phyloP scores from a whole-genome alignment of 2,113 vertebrate genomes.

The Cranoglanis bouderius region DNA sequence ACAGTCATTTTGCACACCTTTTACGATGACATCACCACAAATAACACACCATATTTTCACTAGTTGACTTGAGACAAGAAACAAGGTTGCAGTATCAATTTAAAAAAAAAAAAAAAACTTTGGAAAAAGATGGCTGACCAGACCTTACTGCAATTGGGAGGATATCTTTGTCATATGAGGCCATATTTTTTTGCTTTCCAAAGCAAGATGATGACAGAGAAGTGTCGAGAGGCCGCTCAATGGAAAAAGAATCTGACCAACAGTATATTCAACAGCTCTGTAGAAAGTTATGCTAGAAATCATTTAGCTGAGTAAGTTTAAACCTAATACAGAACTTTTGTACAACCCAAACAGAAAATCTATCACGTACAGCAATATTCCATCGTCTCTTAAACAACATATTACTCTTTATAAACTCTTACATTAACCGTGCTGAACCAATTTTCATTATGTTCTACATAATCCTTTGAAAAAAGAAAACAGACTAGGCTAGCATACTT shows the following conservation, averaged over 20 bases:
- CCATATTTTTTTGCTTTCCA: conserved; percentile 24
- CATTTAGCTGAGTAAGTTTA: conserved; percentile 13
- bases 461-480: not conserved
- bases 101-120: not conserved
- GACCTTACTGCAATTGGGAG: not conserved
- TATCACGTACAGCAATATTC: conserved; percentile 4
- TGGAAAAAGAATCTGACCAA: not conserved
- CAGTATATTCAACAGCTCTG: conserved; percentile 14
- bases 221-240: not conserved
- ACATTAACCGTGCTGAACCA: not conserved
- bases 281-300: not conserved
- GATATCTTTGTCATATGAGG: not conserved
- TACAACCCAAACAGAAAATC: conserved; percentile 25
- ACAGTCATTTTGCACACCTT: not conserved
- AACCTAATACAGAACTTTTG: conserved; percentile 2
- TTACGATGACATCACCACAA: not conserved
- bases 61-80: not conserved
- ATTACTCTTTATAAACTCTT: conserved; percentile 19
- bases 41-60: not conserved
- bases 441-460: conserved; percentile 1
- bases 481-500: not conserved
- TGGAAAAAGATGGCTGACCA: not conserved
- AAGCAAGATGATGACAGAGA: conserved; percentile 26
- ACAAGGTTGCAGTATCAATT: not conserved
- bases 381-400: conserved; percentile 10